Conservation (phyloP, 2,113 vertebrate species). For the Pteronura brasiliensis region DNA sequence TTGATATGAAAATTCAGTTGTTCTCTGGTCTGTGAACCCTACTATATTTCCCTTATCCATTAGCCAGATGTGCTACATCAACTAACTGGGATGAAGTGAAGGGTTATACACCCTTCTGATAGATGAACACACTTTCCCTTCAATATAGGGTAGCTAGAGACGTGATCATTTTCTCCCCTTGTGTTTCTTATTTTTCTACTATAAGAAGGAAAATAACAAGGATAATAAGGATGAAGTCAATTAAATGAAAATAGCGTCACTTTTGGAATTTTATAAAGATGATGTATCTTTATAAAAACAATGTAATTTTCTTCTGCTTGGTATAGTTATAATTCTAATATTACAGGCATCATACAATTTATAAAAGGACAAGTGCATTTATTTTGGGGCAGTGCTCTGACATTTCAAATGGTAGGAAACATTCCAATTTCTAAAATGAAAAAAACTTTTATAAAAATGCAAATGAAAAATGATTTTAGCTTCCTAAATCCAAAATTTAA, state of each 20-base stretch:
- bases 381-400: background rate
- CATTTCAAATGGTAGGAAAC: constrained; percentile 53
- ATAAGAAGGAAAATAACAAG: background rate
- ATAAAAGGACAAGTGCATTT: constrained; percentile 5
- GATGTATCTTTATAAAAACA: background rate
- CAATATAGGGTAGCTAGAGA: background rate
- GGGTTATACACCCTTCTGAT: background rate
- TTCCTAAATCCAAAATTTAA: constrained; percentile 17
- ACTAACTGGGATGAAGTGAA: background rate
- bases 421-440: background rate
- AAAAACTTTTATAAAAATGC: constrained; percentile 44
- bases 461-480: constrained; percentile 19
- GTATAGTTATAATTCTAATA: background rate
- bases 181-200: background rate
- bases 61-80: background rate
- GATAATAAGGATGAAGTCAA: background rate
- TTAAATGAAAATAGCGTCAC: background rate
- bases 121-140: background rate
- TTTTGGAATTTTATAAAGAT: background rate
- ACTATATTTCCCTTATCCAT: background rate
- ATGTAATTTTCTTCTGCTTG: background rate
- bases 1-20: background rate
- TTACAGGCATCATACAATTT: background rate
- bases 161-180: background rate
- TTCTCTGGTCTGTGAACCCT: background rate